Evolutionary conservation across 2,888 invertebrate species (phyloP), one percentile per base, ranked within the genome.

Genomic region (Drosophila formosana): DNA sequence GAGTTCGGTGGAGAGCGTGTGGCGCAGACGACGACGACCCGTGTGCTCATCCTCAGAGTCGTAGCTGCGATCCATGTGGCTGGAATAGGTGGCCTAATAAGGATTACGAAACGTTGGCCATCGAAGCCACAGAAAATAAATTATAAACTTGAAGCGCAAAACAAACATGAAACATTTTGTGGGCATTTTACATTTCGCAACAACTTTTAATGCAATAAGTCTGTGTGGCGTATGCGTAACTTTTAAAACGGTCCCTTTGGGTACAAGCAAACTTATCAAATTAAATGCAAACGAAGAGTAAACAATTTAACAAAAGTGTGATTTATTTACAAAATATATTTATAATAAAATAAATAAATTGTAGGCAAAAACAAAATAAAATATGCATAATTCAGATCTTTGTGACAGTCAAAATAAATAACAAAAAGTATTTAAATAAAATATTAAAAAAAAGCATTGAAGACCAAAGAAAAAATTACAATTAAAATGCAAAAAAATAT

Each of bases 21-120:
- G 90, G 92, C 93, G 93, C 91, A 94, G 93, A 91, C 94, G 93
- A 91, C 95, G 94, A 90, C 95, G 94, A 88, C 95, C 95, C 94
- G 95, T 95, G 93, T 95, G 95, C 92, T 96, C 96, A 94, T 96
- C 96, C 93, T 96, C 96, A 73, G 96, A 96, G 92, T 96, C 96
- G 94, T 96, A 96, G 90, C 94, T 95, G 91, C 96, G 94, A 74
- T 91, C 91, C 72, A 88, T 87, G 58, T 90, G 91, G 72, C 80
- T 86, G 52, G 88, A 80, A 80, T 85, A 81, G 57, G 79, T 82
- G 65, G 88, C 80, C 87, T 91, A 32, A 56, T 61, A 64, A 67
- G 52, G 46, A 65, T 75, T 63, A 70, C 28, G 71, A 32, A 55
- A 37, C 6, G 11, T 8, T 43, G 30, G n/a, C 25, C 37, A 28